phyloP scores from a whole-genome alignment of 2,797 vertebrate species.

The Parauchenoglanis punctatus region DNA sequence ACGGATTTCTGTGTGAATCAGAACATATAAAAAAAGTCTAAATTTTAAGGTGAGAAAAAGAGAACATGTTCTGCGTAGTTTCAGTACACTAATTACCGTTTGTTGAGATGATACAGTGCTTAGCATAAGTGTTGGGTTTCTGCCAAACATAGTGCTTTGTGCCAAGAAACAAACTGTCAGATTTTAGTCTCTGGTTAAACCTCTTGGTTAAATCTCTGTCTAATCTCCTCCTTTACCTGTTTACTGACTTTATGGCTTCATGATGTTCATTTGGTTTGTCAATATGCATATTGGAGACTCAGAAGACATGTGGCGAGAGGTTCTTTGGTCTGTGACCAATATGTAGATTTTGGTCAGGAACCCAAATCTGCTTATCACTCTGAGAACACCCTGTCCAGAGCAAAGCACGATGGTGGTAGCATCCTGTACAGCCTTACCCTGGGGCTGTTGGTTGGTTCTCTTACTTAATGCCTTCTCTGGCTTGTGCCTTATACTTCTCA shows the following conservation, averaged over 20 bases:
- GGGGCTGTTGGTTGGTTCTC: not conserved
- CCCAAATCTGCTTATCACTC: not conserved
- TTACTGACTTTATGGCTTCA: not conserved
- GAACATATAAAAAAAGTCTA: no score
- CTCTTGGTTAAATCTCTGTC: not conserved
- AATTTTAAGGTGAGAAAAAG: not conserved
- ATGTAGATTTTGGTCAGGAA: not conserved
- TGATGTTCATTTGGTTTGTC: not conserved
- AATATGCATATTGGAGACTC: not conserved
- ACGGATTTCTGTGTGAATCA: not conserved
- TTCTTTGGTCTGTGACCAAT: not conserved
- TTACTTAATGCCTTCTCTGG: not conserved
- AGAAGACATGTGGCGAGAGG: not conserved
- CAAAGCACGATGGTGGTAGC: not conserved
- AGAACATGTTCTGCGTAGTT: not conserved
- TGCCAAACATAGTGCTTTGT: not conserved
- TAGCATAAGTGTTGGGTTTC: not conserved
- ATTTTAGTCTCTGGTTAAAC: not conserved
- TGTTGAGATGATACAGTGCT: not conserved
- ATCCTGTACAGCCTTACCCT: not conserved
- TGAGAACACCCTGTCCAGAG: not conserved
- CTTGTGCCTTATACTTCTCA: not conserved
- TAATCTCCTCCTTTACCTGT: not conserved
- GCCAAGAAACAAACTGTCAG: not conserved
- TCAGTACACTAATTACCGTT: not conserved